Conservation (phyloP, 2,113 vertebrate genomes). For the Esox niger region DNA sequence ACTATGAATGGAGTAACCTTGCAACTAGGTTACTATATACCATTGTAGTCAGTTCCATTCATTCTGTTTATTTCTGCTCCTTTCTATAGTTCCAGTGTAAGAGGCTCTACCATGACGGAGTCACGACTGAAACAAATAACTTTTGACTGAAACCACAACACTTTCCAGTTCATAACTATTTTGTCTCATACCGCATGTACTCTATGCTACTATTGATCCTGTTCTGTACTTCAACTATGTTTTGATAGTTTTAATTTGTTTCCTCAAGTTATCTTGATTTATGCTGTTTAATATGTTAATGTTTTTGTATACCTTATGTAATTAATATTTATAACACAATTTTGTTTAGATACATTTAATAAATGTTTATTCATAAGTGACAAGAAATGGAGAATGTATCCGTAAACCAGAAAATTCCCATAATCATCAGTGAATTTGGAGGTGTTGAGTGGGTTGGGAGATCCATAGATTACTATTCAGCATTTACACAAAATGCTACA, state of each 20-base stretch:
- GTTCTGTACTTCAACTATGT: conserved; percentile 10
- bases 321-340: conserved; percentile 5
- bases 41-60: background rate
- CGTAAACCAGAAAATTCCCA: background rate
- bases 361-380: background rate
- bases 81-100: no score
- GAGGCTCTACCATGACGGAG: no score
- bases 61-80: background rate
- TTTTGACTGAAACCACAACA: no score
- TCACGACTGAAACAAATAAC: no score
- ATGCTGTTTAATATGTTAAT: conserved; percentile 8
- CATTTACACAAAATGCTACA: background rate
- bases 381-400: conserved; percentile 9
- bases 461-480: no score
- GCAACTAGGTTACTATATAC: background rate
- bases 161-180: no score
- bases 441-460: background rate
- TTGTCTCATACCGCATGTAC: no score
- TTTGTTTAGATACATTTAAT: conserved; percentile 9
- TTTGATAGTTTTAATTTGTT: conserved; percentile 17
- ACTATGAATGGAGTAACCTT: background rate
- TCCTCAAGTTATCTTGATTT: background rate
- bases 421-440: background rate
- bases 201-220: conserved; percentile 38
- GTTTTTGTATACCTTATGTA: conserved; percentile 15